Percentiles rank a stretch among this genome's conserved stretches.
These are phyloP conservation scores for Blennius ocellaris DNA, from an alignment of 2,113 vertebrate genomes.

Conservation along the genomic window DNA sequence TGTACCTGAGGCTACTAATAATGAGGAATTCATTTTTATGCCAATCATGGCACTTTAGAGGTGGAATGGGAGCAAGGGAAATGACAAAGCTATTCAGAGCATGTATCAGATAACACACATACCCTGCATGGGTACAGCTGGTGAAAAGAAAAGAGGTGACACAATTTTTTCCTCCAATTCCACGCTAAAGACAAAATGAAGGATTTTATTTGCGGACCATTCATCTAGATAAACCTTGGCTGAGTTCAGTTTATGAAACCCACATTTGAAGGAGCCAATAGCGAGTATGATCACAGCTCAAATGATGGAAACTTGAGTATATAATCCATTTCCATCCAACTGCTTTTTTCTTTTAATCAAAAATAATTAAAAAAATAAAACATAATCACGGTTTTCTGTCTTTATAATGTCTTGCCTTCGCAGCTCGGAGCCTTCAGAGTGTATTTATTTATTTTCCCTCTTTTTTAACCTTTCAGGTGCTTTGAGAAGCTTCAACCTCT, in stretches of 20 bases:
- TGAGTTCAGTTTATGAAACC: conserved; percentile 4
- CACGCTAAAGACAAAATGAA: neutral
- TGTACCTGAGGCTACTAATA: neutral
- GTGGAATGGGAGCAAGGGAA: neutral
- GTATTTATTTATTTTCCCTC: neutral
- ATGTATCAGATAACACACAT: neutral
- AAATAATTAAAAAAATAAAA: too few relatives aligned
- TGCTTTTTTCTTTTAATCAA: conserved; percentile 10
- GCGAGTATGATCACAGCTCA: conserved; percentile 23
- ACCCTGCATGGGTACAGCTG: conserved; percentile 1
- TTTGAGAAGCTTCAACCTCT: conserved; percentile 72
- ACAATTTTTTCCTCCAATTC: neutral
- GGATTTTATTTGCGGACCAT: neutral
- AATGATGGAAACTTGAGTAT: conserved; percentile 13
- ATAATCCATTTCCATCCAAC: conserved; percentile 41
- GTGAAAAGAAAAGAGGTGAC: neutral
- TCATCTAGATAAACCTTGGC: conserved; percentile 20
- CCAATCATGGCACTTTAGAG: conserved; percentile 1
- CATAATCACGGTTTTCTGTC: conserved; percentile 11
- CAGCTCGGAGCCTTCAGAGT: conserved; percentile 45
- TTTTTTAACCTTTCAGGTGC: conserved; percentile 69
- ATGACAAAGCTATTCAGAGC: neutral
- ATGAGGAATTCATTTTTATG: neutral
- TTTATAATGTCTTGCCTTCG: conserved; percentile 43
- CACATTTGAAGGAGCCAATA: conserved; percentile 18